A percentile compares a stretch with the other conserved stretches of the same genome.
Conservation (phyloP, 2,797 vertebrate genomes). For the Hirundo rustica region DNA sequence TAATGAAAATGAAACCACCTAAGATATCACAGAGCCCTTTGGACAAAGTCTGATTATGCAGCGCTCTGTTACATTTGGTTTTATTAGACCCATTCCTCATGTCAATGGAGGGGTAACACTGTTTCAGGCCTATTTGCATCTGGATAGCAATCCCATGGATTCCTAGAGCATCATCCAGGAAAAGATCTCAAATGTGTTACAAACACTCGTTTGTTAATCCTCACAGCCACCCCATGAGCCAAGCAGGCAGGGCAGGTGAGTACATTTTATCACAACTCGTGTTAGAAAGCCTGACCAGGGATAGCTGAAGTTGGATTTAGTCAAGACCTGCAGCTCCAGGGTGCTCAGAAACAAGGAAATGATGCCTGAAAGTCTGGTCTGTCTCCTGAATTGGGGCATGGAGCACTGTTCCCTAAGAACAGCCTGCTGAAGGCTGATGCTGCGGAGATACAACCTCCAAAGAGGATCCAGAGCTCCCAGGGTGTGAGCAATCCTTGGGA, state of each 20-base stretch:
- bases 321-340: neutral
- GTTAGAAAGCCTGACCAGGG: neutral
- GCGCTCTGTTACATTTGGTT: neutral
- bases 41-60: neutral
- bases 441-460: neutral
- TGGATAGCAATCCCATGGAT: neutral
- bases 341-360: neutral
- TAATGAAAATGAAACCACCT: slow-evolving; percentile 17
- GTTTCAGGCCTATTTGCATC: neutral
- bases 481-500: neutral
- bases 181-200: neutral
- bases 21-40: neutral
- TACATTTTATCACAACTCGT: neutral
- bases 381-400: neutral
- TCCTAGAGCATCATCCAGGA: neutral
- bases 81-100: slow-evolving; percentile 22
- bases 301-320: neutral
- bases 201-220: neutral
- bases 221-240: neutral
- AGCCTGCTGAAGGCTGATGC: neutral
- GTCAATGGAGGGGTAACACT: neutral
- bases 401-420: neutral
- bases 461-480: neutral
- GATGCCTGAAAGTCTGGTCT: neutral
- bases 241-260: neutral